Evolutionary conservation across 2,888 invertebrate genomes (phyloP).

Genomic region (Diarsia rubi): DNA sequence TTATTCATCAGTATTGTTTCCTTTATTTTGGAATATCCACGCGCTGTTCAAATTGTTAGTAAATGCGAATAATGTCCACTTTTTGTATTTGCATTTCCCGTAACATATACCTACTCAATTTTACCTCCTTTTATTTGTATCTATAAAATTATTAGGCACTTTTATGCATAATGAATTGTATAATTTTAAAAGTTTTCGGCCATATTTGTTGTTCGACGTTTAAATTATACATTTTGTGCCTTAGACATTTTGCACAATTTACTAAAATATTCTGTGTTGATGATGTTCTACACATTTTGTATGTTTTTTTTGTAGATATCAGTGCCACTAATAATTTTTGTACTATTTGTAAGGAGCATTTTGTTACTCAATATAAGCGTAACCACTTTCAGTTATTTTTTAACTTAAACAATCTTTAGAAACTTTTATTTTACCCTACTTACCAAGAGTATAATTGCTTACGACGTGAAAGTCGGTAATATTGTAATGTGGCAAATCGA

Average conservation of each 20-base stretch:
- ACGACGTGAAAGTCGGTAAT: slow-evolving; percentile 70
- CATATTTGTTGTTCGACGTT: slow-evolving; percentile 64
- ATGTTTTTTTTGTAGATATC: slow-evolving; percentile 71
- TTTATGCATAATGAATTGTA: slow-evolving; percentile 60
- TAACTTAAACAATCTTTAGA: slow-evolving; percentile 73
- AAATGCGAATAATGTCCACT: slow-evolving; percentile 52
- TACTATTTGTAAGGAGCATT: slow-evolving; percentile 81
- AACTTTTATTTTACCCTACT: slow-evolving; percentile 76
- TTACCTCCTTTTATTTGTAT: slow-evolving; percentile 58
- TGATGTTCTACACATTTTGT: slow-evolving; percentile 51
- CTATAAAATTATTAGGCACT: slow-evolving; percentile 60
- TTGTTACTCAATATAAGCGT: slow-evolving; percentile 84
- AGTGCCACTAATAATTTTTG: slow-evolving; percentile 84
- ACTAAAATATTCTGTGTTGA: slow-evolving; percentile 65
- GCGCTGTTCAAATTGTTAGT: slow-evolving; percentile 40
- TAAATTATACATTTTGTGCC: slow-evolving; percentile 77
- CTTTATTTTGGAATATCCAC: slow-evolving; percentile 64
- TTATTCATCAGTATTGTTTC: slow-evolving; percentile 81
- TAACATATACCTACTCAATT: slow-evolving; percentile 59
- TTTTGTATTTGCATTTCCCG: slow-evolving; percentile 45
- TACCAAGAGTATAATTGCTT: slow-evolving; percentile 75
- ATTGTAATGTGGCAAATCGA: slow-evolving; percentile 80
- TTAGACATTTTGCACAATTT: slow-evolving; percentile 79
- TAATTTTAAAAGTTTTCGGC: slow-evolving; percentile 64
- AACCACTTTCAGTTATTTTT: slow-evolving; percentile 78